Evolutionary conservation across 2,113 vertebrate genomes (phyloP), one percentile per base, ranked within the genome.

Genomic region (Thamnophis sirtalis): DNA sequence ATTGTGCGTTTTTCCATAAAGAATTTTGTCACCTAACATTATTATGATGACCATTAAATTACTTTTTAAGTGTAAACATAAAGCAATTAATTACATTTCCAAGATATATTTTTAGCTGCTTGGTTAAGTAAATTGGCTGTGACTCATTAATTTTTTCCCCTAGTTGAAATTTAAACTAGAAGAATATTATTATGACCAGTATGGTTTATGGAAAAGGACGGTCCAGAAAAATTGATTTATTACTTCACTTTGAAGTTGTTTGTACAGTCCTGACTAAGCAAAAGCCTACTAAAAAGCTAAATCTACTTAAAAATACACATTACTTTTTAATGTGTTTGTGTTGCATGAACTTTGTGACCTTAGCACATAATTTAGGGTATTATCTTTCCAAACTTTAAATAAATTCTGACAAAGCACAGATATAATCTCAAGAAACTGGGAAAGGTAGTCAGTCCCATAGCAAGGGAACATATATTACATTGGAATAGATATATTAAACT

Each of bases 321-420:
- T 0, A 94, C 43, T 88, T 94, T 94, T 90, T 93, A 92, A 86
- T 55, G 63, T 87, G 91, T 80, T n/a, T 53, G 84, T 58, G 26
- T 92, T 92, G 94, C 91, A 90, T 94, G 95, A 90, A 95, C 93
- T 94, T 92, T 96, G 89, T 93, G 94, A 95, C 93, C 90, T 84
- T 5, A 90, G 92, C 90, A 93, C 93, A 93, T 91, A 93, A 96
- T 94, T 96, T 93, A 90, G 48, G 54, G 84, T 28, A 24, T 73
- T 94, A 96, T 96, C 90, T 92, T 96, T 94, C 94, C 90, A 93
- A 95, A 94, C 94, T 95, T 93, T 96, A 96, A 96, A 97, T 96
- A 97, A 94, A 95, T 94, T 68, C 91, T 95, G 96, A 96, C 95
- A 95, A 95, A 96, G 92, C 95, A 92, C 96, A 96, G 95, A 96